These are phyloP conservation scores for Brachypteracias leptosomus DNA, from an alignment of 2,113 vertebrate genomes.

Conservation along the genomic window DNA sequence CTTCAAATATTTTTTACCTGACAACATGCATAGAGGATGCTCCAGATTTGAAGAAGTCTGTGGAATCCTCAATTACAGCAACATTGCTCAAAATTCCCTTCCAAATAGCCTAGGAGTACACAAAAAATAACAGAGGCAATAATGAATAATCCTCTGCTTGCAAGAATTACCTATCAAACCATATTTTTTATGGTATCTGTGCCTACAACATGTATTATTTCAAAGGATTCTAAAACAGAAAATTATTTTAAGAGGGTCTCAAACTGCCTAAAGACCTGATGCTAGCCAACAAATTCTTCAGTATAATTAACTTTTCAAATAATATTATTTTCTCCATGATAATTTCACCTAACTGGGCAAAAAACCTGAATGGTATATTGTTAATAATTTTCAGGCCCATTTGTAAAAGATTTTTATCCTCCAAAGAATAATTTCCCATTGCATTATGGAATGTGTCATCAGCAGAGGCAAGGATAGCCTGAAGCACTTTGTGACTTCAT, in stretches of 20 bases:
- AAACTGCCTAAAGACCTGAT: neutral
- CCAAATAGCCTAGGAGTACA: slow-evolving; percentile 76
- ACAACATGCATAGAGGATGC: slow-evolving; percentile 86
- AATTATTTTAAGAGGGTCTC: neutral
- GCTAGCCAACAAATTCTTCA: neutral
- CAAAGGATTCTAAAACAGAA: neutral
- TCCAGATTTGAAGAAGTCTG: slow-evolving; percentile 87
- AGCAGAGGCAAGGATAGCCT: neutral
- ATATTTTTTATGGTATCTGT: neutral
- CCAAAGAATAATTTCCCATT: neutral
- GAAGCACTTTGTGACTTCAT: neutral
- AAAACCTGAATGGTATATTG: neutral
- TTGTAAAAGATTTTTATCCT: neutral
- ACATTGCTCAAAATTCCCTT: slow-evolving; percentile 83
- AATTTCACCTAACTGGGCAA: neutral
- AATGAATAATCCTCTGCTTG: neutral
- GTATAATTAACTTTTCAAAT: neutral
- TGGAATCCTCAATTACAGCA: slow-evolving; percentile 76
- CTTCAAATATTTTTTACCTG: slow-evolving; percentile 69
- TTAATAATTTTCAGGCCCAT: neutral
- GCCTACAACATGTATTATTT: neutral
- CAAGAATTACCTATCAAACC: neutral
- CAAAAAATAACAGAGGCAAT: neutral
- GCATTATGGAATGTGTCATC: neutral
- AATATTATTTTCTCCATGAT: neutral